Percentiles rank a stretch among this genome's conserved stretches.
phyloP scores from a whole-genome alignment of 2,797 vertebrate genomes.

The Rhadinocentrus ornatus region DNA sequence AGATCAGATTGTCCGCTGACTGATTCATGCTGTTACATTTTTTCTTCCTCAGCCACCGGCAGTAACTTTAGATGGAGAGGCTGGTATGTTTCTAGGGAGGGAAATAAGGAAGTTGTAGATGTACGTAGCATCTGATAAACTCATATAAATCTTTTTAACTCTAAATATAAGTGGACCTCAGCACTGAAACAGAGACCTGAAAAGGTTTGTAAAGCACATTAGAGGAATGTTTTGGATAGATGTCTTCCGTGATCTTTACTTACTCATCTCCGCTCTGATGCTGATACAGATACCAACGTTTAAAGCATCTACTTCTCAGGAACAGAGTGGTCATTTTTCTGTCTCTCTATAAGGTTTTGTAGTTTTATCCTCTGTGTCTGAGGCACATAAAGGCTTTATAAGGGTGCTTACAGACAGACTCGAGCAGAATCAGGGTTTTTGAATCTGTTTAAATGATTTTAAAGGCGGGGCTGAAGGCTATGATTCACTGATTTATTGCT shows the following conservation, averaged over 20 bases:
- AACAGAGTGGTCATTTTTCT: slow-evolving; percentile 66
- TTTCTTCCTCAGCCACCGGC: slow-evolving; percentile 32
- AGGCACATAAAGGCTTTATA: slow-evolving; percentile 84
- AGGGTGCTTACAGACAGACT: slow-evolving; percentile 83
- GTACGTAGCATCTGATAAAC: slow-evolving; percentile 59
- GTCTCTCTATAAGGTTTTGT: slow-evolving; percentile 74
- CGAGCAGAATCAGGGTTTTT: slow-evolving; percentile 82
- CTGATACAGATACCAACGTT: slow-evolving; percentile 64
- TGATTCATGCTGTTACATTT: slow-evolving; percentile 45
- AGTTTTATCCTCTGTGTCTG: slow-evolving; percentile 74
- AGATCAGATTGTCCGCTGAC: slow-evolving; percentile 44
- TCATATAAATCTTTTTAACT: slow-evolving; percentile 46
- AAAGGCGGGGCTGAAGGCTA: slow-evolving; percentile 80
- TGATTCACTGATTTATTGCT: slow-evolving; percentile 84
- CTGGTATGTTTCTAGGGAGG: slow-evolving; percentile 48
- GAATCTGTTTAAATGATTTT: slow-evolving; percentile 87
- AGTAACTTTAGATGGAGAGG: slow-evolving; percentile 54
- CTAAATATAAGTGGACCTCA: slow-evolving; percentile 36
- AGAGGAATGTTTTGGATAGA: slow-evolving; percentile 70
- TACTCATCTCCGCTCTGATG: slow-evolving; percentile 69
- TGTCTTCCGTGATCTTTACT: slow-evolving; percentile 70
- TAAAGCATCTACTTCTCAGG: slow-evolving; percentile 65
- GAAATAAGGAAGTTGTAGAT: slow-evolving; percentile 52
- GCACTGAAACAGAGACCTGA: slow-evolving; percentile 61
- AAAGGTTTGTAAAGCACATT: slow-evolving; percentile 74